These are phyloP conservation scores for Eubucco bourcierii DNA, from an alignment of 2,113 vertebrate genomes.

Conservation along the genomic window DNA sequence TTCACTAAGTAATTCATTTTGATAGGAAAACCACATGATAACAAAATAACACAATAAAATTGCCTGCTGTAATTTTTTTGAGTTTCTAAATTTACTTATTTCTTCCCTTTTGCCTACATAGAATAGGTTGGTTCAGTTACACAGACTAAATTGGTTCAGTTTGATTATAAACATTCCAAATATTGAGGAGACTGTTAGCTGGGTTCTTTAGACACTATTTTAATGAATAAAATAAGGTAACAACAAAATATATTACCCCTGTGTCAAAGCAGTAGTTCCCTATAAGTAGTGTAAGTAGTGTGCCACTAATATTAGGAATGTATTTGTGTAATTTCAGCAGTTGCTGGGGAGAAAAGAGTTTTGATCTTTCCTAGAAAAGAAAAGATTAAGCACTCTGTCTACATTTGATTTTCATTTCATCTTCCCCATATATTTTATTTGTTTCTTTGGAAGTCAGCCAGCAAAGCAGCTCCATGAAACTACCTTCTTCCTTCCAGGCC, in stretches of 20 bases:
- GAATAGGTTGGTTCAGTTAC: neutral
- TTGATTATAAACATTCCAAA: neutral
- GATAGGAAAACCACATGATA: neutral
- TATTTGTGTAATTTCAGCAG: slow-evolving; percentile 34
- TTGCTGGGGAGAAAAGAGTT: slow-evolving; percentile 2
- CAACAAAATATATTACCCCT: neutral
- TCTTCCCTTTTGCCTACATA: neutral
- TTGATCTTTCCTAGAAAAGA: neutral
- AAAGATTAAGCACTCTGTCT: slow-evolving; percentile 25
- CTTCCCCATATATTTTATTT: slow-evolving; percentile 15
- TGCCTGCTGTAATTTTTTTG: neutral
- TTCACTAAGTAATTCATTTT: neutral
- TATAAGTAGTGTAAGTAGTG: neutral
- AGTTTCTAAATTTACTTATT: neutral
- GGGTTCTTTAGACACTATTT: neutral
- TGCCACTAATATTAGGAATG: neutral
- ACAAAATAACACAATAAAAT: neutral
- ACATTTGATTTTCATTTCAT: slow-evolving; percentile 57
- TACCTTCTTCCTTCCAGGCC: neutral
- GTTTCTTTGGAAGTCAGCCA: slow-evolving; percentile 28
- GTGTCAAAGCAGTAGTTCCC: neutral
- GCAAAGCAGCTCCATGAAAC: neutral
- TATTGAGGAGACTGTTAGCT: neutral
- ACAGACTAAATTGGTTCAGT: neutral
- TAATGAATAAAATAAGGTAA: neutral